These are phyloP conservation scores for Alectoris magna DNA, from an alignment of 2,797 vertebrate species.

Conservation along the genomic window DNA sequence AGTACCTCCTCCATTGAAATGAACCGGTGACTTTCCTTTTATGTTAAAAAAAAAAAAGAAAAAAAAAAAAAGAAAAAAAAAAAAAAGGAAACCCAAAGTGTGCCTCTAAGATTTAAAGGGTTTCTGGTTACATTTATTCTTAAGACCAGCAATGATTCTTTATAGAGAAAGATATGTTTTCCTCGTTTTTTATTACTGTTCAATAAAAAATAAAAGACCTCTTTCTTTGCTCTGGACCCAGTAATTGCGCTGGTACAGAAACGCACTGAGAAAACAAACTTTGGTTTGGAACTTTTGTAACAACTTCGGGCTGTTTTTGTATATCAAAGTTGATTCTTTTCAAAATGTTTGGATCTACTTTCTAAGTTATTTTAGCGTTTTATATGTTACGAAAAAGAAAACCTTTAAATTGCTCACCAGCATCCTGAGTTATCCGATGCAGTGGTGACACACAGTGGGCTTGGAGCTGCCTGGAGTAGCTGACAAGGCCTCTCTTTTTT, in stretches of 20 bases:
- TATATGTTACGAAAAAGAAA: slow-evolving; percentile 89
- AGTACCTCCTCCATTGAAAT: slow-evolving; percentile 79
- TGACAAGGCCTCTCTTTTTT: slow-evolving; percentile 77
- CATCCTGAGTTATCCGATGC: slow-evolving; percentile 85
- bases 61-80: slow-evolving; percentile 77
- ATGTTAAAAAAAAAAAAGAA: slow-evolving; percentile 83
- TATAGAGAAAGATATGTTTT: slow-evolving; percentile 96
- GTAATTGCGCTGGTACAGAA: slow-evolving; percentile 98
- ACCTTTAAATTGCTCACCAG: slow-evolving; percentile 87
- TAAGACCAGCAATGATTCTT: slow-evolving; percentile 99
- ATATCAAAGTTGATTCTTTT: slow-evolving; percentile 98
- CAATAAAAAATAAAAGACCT: slow-evolving; percentile 85
- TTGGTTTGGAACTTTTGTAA: slow-evolving; percentile 93
- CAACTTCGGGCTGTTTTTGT: slow-evolving; percentile 97
- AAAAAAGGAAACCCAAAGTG: slow-evolving; percentile 91
- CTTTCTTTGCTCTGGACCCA: slow-evolving; percentile 99
- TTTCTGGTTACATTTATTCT: slow-evolving; percentile 96
- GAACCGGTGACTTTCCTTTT: slow-evolving; percentile 88
- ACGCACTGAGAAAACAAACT: slow-evolving; percentile 98
- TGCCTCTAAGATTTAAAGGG: slow-evolving; percentile 99
- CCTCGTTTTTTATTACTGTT: slow-evolving; percentile 90
- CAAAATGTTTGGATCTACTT: slow-evolving; percentile 99
- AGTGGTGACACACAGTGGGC: slow-evolving; percentile 84
- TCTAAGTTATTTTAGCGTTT: slow-evolving; percentile 99
- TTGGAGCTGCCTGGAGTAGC: slow-evolving; percentile 94